Conservation (phyloP, 1,140 invertebrate species). For the Belonocnema kinseyi region DNA sequence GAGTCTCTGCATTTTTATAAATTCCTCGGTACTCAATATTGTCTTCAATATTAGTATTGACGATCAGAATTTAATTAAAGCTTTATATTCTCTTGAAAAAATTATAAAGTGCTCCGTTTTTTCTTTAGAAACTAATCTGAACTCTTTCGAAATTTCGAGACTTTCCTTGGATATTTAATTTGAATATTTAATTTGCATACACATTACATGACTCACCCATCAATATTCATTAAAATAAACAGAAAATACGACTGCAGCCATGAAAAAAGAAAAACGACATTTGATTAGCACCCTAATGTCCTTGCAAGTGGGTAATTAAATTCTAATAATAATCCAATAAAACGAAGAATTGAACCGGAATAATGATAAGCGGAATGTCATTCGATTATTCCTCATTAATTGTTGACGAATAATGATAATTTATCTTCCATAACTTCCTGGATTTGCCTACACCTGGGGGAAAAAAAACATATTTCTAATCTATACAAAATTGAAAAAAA, state of each 20-base stretch:
- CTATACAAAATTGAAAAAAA: background rate
- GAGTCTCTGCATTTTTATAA: background rate
- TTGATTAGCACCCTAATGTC: slow-evolving; percentile 14
- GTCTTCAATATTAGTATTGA: slow-evolving; percentile 4
- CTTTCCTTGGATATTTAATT: background rate
- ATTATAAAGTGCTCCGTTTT: too few species aligned
- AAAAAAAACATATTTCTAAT: background rate
- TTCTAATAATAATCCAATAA: slow-evolving; percentile 26
- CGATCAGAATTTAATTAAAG: background rate
- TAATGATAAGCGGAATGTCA: slow-evolving; percentile 27
- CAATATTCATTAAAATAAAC: slow-evolving; percentile 13
- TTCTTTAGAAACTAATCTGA: too few species aligned
- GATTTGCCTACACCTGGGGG: background rate
- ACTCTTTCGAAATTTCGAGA: too few species aligned
- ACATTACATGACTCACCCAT: background rate
- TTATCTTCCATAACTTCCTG: slow-evolving; percentile 10
- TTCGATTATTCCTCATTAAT: slow-evolving; percentile 26
- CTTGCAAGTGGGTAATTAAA: slow-evolving; percentile 2
- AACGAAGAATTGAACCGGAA: slow-evolving; percentile 27
- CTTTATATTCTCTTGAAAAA: background rate
- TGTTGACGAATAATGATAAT: slow-evolving; percentile 27
- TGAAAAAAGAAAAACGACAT: background rate
- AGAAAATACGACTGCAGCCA: background rate
- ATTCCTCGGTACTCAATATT: background rate
- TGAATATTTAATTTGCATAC: background rate